phyloP scores from a whole-genome alignment of 2,888 invertebrate species.

The Ophraella communa region DNA sequence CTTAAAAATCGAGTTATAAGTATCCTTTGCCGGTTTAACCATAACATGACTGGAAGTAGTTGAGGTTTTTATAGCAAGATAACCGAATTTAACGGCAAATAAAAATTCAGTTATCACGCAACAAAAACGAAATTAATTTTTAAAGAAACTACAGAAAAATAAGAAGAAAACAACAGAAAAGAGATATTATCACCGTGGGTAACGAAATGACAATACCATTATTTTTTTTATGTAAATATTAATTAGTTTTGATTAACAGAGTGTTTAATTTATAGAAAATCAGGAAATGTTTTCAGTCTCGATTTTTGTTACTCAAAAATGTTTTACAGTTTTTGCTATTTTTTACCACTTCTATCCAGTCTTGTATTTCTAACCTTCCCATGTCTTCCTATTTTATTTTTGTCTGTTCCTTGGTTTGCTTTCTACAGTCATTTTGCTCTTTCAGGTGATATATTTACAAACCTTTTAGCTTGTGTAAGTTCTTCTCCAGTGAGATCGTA shows the following conservation, averaged over 20 bases:
- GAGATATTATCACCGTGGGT: background rate
- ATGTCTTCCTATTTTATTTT: too few species aligned
- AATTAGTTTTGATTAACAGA: too few species aligned
- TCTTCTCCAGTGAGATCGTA: too few species aligned
- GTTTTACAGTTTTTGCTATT: too few species aligned
- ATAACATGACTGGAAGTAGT: background rate
- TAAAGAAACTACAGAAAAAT: background rate
- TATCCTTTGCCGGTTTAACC: background rate
- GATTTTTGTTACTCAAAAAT: too few species aligned
- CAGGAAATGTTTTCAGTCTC: too few species aligned
- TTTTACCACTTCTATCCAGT: too few species aligned
- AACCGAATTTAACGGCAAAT: background rate
- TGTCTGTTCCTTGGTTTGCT: too few species aligned
- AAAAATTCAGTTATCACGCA: background rate
- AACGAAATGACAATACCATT: background rate
- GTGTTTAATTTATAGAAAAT: background rate
- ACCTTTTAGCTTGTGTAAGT: too few species aligned
- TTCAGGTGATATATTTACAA: too few species aligned
- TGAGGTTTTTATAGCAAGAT: constrained; percentile 1
- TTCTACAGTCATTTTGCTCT: too few species aligned
- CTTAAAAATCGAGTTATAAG: background rate
- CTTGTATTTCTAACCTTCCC: too few species aligned
- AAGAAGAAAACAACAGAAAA: background rate
- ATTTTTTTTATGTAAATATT: background rate
- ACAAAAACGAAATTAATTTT: background rate